These are phyloP conservation scores for Cairina moschata DNA, from an alignment of 2,113 vertebrate genomes.

Conservation along the genomic window DNA sequence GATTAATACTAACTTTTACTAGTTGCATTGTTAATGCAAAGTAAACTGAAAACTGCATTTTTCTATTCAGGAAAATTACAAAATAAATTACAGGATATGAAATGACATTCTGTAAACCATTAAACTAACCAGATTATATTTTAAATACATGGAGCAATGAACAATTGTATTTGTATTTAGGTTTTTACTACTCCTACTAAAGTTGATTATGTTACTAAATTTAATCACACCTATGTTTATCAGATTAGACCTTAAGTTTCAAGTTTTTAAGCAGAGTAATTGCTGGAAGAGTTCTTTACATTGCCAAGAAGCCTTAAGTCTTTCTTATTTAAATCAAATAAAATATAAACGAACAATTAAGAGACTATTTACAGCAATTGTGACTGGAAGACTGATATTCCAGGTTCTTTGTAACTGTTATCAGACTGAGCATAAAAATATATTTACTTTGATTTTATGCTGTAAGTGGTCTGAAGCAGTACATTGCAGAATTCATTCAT, in stretches of 20 bases:
- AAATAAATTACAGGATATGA: neutral
- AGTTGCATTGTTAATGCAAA: neutral
- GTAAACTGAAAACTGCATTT: neutral
- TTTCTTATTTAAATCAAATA: neutral
- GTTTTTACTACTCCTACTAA: neutral
- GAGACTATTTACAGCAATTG: neutral
- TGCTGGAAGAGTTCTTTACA: neutral
- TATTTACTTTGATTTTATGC: neutral
- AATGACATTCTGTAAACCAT: neutral
- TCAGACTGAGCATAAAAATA: neutral
- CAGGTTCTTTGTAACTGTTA: neutral
- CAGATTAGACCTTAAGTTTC: neutral
- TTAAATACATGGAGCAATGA: neutral
- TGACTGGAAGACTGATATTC: neutral
- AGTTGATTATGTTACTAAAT: neutral
- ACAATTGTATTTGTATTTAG: neutral
- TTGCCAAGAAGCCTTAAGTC: neutral
- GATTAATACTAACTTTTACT: neutral
- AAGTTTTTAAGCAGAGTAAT: neutral
- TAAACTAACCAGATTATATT: neutral
- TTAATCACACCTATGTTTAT: neutral
- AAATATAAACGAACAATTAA: neutral
- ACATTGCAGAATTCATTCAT: neutral
- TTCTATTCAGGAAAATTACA: neutral
- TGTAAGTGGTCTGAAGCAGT: neutral